Base-by-base conservation (phyloP, 2,888 invertebrate species). In the Ochropleura leucogaster region DNA sequence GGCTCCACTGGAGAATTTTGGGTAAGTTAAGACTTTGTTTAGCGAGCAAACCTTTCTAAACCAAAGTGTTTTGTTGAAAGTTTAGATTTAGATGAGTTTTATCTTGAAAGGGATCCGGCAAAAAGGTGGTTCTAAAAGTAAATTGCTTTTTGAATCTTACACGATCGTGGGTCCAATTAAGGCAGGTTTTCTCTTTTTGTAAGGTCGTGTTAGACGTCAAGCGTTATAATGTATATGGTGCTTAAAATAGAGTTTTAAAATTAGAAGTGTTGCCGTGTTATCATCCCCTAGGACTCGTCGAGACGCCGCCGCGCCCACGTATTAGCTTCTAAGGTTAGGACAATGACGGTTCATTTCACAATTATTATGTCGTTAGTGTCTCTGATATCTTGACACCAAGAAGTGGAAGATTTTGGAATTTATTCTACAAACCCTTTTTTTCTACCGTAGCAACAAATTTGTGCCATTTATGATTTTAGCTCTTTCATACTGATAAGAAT, bases 281-380 rank as follows among this genome's bases (percentile, higher is more conserved):
- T 72, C n/a, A 80, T 69, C 40, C 44, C 51, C 10, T 66, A 62
- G 53, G 51, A 76, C 62, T 40, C 49, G 81, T 18, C 74, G 65
- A 83, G 87, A 83, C 80, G 80, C 60, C 81, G 55, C 44, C 79
- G 53, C 83, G 59, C 88, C 86, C 79, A 87, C 88, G 74, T 72
- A 55, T 51, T 20, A 20, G 66, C 53, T 59, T 70, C 49, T 72
- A 68, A 57, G 46, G 67, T 65, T 67, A 77, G 70, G 57, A 70
- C 46, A 65, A 67, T 73, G 60, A 79, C 72, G 67, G 79, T 82
- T 85, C 84, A 86, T 70, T 86, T 82, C 78, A 85, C 80, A 87
- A 86, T 77, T 74, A 84, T 79, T 70, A 57, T 70, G 64, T 68
- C 51, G 55, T 74, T 64, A 77, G 0, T 71, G 40, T 46, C n/a